phyloP scores from a whole-genome alignment of 1,140 invertebrate genomes.

The Forficula auricularia region DNA sequence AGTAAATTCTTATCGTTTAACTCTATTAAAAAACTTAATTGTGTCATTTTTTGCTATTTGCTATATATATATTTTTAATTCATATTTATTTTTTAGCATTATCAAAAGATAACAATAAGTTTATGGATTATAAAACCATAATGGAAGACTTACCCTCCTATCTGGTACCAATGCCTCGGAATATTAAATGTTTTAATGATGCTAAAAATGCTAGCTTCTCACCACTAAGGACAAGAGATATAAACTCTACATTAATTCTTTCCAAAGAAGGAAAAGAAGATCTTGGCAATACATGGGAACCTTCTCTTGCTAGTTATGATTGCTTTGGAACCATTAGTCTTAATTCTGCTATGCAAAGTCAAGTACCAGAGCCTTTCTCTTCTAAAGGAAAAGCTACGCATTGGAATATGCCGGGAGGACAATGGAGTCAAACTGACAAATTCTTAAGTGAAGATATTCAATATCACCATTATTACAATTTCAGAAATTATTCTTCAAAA shows the following conservation, averaged over 20 bases:
- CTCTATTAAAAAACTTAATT: too few relatives aligned
- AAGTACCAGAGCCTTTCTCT: conserved; percentile 48
- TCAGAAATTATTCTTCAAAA: neutral
- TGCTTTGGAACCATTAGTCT: conserved; percentile 45
- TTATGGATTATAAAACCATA: too few relatives aligned
- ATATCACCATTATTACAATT: conserved; percentile 31
- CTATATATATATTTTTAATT: too few relatives aligned
- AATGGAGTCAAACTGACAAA: conserved; percentile 45
- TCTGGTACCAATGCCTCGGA: conserved; percentile 26
- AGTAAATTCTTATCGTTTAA: too few relatives aligned
- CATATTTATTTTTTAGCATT: too few relatives aligned
- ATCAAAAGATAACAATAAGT: too few relatives aligned
- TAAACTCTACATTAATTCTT: conserved; percentile 34
- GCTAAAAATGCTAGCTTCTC: conserved; percentile 41
- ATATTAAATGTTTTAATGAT: conserved; percentile 31
- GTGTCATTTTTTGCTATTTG: too few relatives aligned
- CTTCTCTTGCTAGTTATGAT: conserved; percentile 45
- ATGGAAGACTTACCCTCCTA: conserved; percentile 13
- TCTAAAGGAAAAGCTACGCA: conserved; percentile 36
- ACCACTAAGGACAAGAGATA: conserved; percentile 37
- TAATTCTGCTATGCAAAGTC: conserved; percentile 51
- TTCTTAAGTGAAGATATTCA: conserved; percentile 47
- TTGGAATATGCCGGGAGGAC: conserved; percentile 53
- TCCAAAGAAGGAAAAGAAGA: conserved; percentile 20
- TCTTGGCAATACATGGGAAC: conserved; percentile 25